Evolutionary conservation across 2,888 invertebrate species (phyloP), one percentile per base, ranked within the genome.

Genomic region (Mimas tiliae): DNA sequence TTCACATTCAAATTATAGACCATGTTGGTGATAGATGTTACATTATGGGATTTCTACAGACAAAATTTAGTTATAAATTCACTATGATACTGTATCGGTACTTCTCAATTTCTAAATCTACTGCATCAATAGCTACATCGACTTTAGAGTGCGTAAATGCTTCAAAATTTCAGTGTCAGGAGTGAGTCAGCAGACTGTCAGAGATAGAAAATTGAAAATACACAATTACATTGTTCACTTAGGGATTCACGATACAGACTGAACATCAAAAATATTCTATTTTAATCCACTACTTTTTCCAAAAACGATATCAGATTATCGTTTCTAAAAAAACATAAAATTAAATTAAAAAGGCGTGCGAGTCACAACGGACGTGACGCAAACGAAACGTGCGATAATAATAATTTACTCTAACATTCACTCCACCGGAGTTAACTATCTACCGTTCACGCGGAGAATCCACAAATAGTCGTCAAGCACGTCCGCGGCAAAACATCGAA

Each of bases 1-100:
- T 91, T 91, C 92, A 93, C 93, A 93, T 93, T 93, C 90, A 93
- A 93, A 92, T 91, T 85, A 93, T 89, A 91, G 89, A 93, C 87
- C 92, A 92, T 86, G 88, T 92, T 86, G 90, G 89, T 90, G 91
- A 91, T 84, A 88, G 90, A 85, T 91, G 86, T 88, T 89, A 89
- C 83, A 88, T 73, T 84, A 88, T 82, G 84, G 88, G 85, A 86
- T 85, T 83, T 85, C 92, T 93, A 93, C 90, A 85, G 90, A 91
- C 83, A 90, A 87, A 88, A 89, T 90, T 92, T 91, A 83, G 87
- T 85, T 78, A 81, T 79, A 80, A 78, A 87, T 83, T 86, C 81
- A 87, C 89, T 91, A 90, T 87, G 88, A 91, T 90, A 90, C 90
- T 91, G 91, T 89, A 90, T 88, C 90, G 90, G 89, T 90, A 91